Percentiles rank a stretch among this genome's conserved stretches.
Evolutionary conservation across 2,888 invertebrate species (phyloP).

Genomic region (Pteria penguin): DNA sequence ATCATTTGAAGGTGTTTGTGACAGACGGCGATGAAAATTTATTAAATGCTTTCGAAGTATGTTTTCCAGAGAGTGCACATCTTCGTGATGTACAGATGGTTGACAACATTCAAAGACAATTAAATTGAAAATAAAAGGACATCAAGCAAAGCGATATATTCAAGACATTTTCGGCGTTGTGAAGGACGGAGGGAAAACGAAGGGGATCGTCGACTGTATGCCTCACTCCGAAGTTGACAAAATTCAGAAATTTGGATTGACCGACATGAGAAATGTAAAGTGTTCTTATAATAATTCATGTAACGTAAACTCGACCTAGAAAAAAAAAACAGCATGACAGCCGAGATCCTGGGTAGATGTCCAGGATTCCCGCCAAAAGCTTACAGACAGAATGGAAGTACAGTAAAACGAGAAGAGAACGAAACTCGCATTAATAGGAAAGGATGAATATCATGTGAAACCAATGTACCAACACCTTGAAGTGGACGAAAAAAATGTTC

Average conservation of each 20-base stretch:
- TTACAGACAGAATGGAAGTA: slow-evolving; percentile 23
- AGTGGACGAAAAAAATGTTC: no score
- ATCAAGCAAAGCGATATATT: neutral
- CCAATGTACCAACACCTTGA: slow-evolving; percentile 11
- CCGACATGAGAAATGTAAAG: slow-evolving; percentile 1
- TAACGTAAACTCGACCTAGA: slow-evolving; percentile 9
- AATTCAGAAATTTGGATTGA: no score
- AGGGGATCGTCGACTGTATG: neutral
- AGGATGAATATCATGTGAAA: slow-evolving; percentile 19
- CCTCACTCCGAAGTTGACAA: neutral
- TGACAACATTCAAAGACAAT: slow-evolving; percentile 7
- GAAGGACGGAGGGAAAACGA: neutral
- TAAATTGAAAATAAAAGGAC: slow-evolving; percentile 11
- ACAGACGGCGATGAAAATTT: slow-evolving; percentile 15
- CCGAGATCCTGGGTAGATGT: neutral
- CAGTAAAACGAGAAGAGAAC: slow-evolving; percentile 14
- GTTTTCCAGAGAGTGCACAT: slow-evolving; percentile 17
- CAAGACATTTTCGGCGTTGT: neutral
- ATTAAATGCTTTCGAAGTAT: slow-evolving; percentile 1
- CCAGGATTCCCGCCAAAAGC: slow-evolving; percentile 16
- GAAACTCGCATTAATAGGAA: slow-evolving; percentile 23
- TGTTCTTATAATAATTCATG: neutral
- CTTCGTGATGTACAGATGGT: slow-evolving; percentile 22
- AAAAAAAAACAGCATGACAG: slow-evolving; percentile 18
- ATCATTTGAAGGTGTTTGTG: neutral